Percentiles rank a stretch among this genome's conserved stretches.
These are phyloP conservation scores for Agonum fuliginosum DNA, from an alignment of 2,888 invertebrate species.

Conservation along the genomic window DNA sequence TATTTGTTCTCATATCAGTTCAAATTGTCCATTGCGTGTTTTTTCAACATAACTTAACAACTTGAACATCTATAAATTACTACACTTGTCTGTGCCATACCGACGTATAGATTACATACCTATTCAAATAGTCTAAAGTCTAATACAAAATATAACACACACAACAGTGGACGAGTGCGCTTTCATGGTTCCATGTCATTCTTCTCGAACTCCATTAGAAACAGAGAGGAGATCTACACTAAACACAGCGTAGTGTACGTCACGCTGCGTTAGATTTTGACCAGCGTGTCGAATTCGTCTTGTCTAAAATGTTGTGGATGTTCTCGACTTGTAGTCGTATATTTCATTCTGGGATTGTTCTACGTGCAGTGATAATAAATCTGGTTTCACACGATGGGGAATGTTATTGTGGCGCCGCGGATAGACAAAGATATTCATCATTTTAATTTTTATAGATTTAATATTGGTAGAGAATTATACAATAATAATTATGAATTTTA, in stretches of 20 bases:
- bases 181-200: not conserved
- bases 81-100: slow-evolving; percentile 3
- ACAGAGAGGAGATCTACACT: slow-evolving; percentile 8
- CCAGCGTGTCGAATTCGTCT: slow-evolving; percentile 25
- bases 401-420: not conserved
- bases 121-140: not conserved
- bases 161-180: not conserved
- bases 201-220: not conserved
- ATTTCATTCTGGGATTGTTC: not conserved
- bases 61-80: slow-evolving; percentile 1
- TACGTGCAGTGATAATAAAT: slow-evolving; percentile 4
- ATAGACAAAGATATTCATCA: not conserved
- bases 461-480: too few species aligned
- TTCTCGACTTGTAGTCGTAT: not conserved
- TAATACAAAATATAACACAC: slow-evolving; percentile 6
- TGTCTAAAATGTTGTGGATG: not conserved
- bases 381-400: not conserved
- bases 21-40: slow-evolving; percentile 28
- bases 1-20: too few species aligned
- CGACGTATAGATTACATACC: not conserved
- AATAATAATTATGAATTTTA: too few species aligned
- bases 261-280: slow-evolving; percentile 34
- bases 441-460: too few species aligned
- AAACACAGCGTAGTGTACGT: not conserved
- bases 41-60: slow-evolving; percentile 3